These are phyloP conservation scores for Drosophila pandora DNA, from an alignment of 1,140 invertebrate genomes.

Conservation along the genomic window DNA sequence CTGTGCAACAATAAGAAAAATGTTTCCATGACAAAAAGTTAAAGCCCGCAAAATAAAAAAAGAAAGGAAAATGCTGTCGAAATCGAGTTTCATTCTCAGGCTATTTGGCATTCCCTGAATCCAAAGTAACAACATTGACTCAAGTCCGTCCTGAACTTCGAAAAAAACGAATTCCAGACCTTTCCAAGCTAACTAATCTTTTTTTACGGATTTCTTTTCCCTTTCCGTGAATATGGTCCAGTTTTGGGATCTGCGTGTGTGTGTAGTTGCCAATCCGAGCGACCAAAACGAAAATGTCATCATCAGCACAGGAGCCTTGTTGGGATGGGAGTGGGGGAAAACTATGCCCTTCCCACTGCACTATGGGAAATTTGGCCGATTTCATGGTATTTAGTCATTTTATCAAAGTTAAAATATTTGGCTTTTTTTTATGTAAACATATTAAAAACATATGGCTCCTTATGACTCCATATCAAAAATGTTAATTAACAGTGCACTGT, in stretches of 20 bases:
- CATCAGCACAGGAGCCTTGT: conserved; percentile 72
- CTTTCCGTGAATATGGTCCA: conserved; percentile 2
- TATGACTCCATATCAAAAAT: no score
- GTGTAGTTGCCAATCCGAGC: conserved; percentile 57
- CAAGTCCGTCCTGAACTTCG: conserved; percentile 33
- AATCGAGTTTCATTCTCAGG: conserved; percentile 67
- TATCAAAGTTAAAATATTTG: no score
- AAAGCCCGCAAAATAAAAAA: conserved; percentile 9
- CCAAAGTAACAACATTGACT: conserved; percentile 61
- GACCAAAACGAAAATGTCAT: conserved; percentile 80
- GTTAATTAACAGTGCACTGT: no score
- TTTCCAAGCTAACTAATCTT: conserved; percentile 73
- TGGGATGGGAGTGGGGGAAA: conserved; percentile 33
- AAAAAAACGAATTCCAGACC: conserved; percentile 39
- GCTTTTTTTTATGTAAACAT: no score
- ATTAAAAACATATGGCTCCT: no score
- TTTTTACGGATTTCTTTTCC: conserved; percentile 62
- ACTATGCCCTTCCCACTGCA: conserved; percentile 8
- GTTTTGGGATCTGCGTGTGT: conserved; percentile 1
- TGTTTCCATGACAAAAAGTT: conserved; percentile 37
- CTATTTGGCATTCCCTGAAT: conserved; percentile 40
- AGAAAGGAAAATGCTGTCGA: conserved; percentile 31
- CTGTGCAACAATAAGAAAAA: conserved; percentile 50
- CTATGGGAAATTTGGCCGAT: no score
- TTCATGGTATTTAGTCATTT: no score